Percentiles rank a stretch among this genome's conserved stretches.
Conservation (phyloP, 2,797 vertebrate genomes). For the Lophius americanus region DNA sequence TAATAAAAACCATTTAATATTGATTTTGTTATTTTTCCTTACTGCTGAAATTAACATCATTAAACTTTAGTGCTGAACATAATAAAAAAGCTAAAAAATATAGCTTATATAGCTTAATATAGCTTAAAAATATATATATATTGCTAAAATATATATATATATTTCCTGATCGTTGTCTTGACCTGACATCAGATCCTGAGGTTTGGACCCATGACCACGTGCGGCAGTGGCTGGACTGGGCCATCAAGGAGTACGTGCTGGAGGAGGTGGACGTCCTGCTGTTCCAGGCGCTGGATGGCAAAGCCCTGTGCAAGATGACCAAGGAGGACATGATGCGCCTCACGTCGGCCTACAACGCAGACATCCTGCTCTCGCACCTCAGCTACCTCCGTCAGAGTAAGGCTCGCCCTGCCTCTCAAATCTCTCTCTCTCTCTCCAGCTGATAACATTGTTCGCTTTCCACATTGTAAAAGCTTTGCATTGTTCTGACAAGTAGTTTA, state of each 20-base stretch:
- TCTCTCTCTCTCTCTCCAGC: neutral
- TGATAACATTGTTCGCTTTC: slow-evolving; percentile 9
- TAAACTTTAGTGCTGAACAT: no score
- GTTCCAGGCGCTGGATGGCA: slow-evolving; percentile 86
- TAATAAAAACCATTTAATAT: no score
- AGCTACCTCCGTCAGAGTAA: slow-evolving; percentile 89
- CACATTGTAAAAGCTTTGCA: neutral
- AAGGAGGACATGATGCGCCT: slow-evolving; percentile 88
- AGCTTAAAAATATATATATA: no score
- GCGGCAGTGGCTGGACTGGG: slow-evolving; percentile 88
- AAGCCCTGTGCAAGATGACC: slow-evolving; percentile 86
- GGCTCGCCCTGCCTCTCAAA: slow-evolving; percentile 11
- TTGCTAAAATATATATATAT: no score
- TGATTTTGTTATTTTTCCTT: no score
- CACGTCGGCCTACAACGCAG: slow-evolving; percentile 86
- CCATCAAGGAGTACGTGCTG: slow-evolving; percentile 87
- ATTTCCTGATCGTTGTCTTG: no score
- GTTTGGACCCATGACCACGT: slow-evolving; percentile 87
- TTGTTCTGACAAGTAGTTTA: no score
- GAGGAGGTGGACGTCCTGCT: slow-evolving; percentile 83
- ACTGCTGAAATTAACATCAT: no score
- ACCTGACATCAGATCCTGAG: slow-evolving; percentile 72
- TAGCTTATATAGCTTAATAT: no score
- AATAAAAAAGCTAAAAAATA: no score
- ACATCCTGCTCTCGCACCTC: slow-evolving; percentile 89